These are phyloP conservation scores for Xanthorhoe spadicearia DNA, from an alignment of 2,888 invertebrate species.

Conservation along the genomic window DNA sequence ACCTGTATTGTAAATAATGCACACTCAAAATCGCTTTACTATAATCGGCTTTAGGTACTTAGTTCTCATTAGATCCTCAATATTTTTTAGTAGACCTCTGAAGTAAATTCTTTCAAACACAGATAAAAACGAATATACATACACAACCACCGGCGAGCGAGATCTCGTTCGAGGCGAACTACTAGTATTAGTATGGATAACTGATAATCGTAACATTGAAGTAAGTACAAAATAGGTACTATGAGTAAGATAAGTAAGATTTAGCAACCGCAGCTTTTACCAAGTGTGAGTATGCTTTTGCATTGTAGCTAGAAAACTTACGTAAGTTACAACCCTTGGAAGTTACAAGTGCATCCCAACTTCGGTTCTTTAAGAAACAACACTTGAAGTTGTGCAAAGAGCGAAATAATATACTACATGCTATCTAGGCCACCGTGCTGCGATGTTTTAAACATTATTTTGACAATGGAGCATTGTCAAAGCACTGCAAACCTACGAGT, in stretches of 20 bases:
- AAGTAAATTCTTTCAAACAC: no score
- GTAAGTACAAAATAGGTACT: not conserved
- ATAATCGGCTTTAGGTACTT: no score
- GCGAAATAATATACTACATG: constrained; percentile 21
- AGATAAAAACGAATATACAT: no score
- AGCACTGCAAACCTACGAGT: not conserved
- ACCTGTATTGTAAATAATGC: no score
- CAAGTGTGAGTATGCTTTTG: constrained; percentile 5
- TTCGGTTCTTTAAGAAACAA: constrained; percentile 14
- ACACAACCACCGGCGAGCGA: no score
- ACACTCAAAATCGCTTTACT: no score
- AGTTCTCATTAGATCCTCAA: no score
- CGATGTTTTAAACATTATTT: constrained; percentile 3
- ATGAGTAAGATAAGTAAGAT: not conserved
- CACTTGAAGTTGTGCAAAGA: constrained; percentile 24
- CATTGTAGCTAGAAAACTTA: constrained; percentile 22
- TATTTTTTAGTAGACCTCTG: no score
- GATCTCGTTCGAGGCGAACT: no score
- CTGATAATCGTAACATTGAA: no score
- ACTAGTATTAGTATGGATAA: no score
- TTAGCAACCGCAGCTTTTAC: constrained; percentile 5
- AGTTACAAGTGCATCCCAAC: constrained; percentile 21
- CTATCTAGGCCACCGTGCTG: constrained; percentile 15
- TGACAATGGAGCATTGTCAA: not conserved
- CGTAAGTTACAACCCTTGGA: constrained; percentile 28